These are phyloP conservation scores for Amitus sp. DNA, from an alignment of 2,888 invertebrate genomes.

Conservation along the genomic window DNA sequence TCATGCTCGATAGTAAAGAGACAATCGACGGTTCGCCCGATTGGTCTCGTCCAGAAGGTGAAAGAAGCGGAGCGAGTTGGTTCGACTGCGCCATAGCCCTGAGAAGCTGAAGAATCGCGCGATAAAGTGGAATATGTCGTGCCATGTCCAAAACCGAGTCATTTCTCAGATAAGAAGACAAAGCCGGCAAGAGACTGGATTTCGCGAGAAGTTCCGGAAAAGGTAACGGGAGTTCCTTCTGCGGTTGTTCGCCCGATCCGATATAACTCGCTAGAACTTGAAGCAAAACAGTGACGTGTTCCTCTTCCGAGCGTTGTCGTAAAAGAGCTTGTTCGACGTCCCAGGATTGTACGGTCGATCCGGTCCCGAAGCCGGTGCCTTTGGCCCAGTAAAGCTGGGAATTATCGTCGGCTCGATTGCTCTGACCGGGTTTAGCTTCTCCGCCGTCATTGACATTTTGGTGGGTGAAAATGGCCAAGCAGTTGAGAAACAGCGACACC, in stretches of 20 bases:
- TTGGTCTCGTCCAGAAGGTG: slow-evolving; percentile 66
- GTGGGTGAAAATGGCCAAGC: slow-evolving; percentile 89
- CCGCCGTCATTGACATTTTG: slow-evolving; percentile 72
- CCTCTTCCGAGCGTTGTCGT: slow-evolving; percentile 90
- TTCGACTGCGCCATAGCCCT: slow-evolving; percentile 77
- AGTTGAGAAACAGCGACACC: slow-evolving; percentile 85
- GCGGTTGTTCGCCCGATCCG: slow-evolving; percentile 74
- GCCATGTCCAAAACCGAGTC: slow-evolving; percentile 98
- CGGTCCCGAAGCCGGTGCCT: slow-evolving; percentile 96
- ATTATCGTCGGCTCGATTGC: slow-evolving; percentile 70
- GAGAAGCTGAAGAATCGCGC: slow-evolving; percentile 83
- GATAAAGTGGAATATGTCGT: slow-evolving; percentile 93
- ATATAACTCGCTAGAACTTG: slow-evolving; percentile 89
- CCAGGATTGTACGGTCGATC: slow-evolving; percentile 95
- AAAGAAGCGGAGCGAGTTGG: slow-evolving; percentile 72
- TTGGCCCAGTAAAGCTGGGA: slow-evolving; percentile 93
- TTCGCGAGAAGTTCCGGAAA: slow-evolving; percentile 82
- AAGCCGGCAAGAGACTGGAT: slow-evolving; percentile 87
- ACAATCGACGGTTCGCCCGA: slow-evolving; percentile 74
- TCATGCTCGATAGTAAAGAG: slow-evolving; percentile 85
- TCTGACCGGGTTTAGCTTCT: slow-evolving; percentile 60
- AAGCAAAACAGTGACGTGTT: slow-evolving; percentile 88
- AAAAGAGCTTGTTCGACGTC: slow-evolving; percentile 94
- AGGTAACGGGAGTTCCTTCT: slow-evolving; percentile 72
- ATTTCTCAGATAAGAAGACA: slow-evolving; percentile 91